Conservation (phyloP, 2,113 vertebrate genomes). For the Corvus cornix region DNA sequence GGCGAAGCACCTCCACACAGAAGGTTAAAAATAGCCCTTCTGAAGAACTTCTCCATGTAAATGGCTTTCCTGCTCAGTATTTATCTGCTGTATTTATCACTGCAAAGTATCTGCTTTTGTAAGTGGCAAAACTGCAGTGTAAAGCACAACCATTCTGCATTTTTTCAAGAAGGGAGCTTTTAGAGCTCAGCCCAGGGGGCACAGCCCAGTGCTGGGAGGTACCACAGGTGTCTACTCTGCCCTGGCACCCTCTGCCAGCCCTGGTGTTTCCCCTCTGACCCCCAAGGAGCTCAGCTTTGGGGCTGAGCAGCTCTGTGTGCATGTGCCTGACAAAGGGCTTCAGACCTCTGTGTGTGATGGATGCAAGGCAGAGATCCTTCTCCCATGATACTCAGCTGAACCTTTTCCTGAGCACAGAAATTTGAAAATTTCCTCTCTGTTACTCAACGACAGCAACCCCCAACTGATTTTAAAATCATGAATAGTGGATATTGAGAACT, state of each 20-base stretch:
- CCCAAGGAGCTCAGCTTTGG: not conserved
- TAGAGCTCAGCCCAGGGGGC: not conserved
- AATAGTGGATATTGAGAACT: not conserved
- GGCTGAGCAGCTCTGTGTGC: not conserved
- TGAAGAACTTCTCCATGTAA: not conserved
- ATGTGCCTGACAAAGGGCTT: not conserved
- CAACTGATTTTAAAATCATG: not conserved
- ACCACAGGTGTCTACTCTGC: fast-evolving
- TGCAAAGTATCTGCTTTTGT: not conserved
- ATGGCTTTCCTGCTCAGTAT: not conserved
- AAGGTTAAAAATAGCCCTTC: not conserved
- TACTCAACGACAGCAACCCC: not conserved
- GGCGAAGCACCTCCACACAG: not conserved
- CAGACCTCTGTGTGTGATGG: not conserved
- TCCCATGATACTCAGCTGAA: not conserved
- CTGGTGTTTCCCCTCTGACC: not conserved
- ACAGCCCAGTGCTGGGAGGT: fast-evolving
- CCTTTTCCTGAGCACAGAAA: not conserved
- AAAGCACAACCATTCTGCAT: not conserved
- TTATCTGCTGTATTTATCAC: not conserved
- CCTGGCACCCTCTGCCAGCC: not conserved
- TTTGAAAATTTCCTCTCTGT: not conserved
- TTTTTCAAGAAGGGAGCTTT: not conserved
- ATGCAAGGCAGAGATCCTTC: not conserved
- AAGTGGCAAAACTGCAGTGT: not conserved